Conservation (phyloP, 2,113 vertebrate genomes). For the Myocastor coypus region DNA sequence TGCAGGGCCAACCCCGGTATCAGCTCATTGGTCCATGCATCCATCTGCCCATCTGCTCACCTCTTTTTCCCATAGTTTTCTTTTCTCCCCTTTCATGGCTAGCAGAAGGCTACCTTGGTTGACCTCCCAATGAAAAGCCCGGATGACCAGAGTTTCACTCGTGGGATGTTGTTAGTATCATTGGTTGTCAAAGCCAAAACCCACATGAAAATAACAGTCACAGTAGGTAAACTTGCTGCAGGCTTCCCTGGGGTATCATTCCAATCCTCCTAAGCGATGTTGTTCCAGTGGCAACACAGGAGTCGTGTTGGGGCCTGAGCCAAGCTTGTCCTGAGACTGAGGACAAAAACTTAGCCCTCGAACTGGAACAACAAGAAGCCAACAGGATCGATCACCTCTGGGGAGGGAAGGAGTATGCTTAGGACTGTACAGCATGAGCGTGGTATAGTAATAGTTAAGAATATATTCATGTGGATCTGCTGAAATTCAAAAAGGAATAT, state of each 20-base stretch:
- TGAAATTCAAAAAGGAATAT: not conserved
- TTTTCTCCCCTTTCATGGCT: not conserved
- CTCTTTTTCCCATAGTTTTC: not conserved
- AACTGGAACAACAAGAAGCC: not conserved
- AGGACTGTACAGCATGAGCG: rapidly evolving
- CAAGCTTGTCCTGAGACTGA: not conserved
- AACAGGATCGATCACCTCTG: not conserved
- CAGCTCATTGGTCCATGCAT: too few species aligned
- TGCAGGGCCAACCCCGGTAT: not conserved
- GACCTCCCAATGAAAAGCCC: not conserved
- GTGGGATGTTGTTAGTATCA: not conserved
- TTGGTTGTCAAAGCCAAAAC: not conserved
- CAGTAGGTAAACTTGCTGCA: not conserved
- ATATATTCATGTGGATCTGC: not conserved
- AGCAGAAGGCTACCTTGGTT: not conserved
- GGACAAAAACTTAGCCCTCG: not conserved
- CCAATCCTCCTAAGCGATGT: not conserved
- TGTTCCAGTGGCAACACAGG: not conserved
- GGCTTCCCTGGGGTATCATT: not conserved
- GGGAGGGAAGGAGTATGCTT: not conserved
- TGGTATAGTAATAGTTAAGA: too few species aligned
- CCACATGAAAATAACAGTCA: not conserved
- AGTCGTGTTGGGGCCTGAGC: not conserved
- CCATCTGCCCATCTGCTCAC: not conserved
- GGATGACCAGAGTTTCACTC: not conserved